These are phyloP conservation scores for Bombyx mandarina DNA, from an alignment of 1,140 invertebrate genomes.

Conservation along the genomic window DNA sequence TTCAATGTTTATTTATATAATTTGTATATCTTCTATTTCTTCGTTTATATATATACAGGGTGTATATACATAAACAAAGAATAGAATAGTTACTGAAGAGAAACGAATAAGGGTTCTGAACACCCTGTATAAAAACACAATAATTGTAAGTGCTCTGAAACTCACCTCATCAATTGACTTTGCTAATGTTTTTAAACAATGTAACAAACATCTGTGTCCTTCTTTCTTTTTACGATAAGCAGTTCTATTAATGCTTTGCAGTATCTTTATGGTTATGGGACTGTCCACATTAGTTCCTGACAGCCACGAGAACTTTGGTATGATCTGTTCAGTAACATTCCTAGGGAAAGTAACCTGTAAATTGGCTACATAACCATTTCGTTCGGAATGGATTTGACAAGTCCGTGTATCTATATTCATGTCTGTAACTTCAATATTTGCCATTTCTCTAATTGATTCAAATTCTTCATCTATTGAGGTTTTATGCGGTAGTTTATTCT, in stretches of 20 bases:
- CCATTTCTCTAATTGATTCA: conserved; percentile 82
- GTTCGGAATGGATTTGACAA: conserved; percentile 81
- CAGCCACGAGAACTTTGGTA: conserved; percentile 66
- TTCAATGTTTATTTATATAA: too few relatives aligned
- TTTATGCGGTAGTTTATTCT: conserved; percentile 48
- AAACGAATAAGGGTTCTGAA: background rate
- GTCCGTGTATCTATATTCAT: conserved; percentile 81
- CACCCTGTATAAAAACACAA: background rate
- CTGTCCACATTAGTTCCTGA: conserved; percentile 65
- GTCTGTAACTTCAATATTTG: conserved; percentile 88
- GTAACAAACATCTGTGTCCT: conserved; percentile 56
- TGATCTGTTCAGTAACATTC: conserved; percentile 74
- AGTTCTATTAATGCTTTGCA: conserved; percentile 64
- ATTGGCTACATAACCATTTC: conserved; percentile 80
- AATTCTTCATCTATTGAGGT: conserved; percentile 84
- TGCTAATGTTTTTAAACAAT: conserved; percentile 63
- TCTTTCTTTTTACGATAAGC: conserved; percentile 61
- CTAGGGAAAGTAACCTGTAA: conserved; percentile 86
- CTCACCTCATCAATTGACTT: conserved; percentile 63
- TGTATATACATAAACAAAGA: too few relatives aligned
- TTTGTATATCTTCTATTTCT: too few relatives aligned
- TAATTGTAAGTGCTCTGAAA: background rate
- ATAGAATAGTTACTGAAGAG: too few relatives aligned
- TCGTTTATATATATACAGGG: too few relatives aligned
- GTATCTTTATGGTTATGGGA: conserved; percentile 61